phyloP scores from a whole-genome alignment of 2,113 vertebrate species.

The Phylloscopus trochilus region DNA sequence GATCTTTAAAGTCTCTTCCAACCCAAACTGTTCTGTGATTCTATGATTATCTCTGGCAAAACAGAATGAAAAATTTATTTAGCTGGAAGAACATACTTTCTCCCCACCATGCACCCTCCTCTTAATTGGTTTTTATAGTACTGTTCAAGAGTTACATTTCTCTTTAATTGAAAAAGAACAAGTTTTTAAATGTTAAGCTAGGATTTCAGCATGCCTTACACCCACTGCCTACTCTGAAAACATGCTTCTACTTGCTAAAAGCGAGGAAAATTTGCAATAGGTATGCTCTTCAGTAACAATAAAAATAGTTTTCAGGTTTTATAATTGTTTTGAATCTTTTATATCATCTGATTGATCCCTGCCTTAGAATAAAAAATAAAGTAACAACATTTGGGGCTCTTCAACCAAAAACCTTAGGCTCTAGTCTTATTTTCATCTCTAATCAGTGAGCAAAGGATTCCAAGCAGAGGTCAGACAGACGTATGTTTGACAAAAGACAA shows the following conservation, averaged over 20 bases:
- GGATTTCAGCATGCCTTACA: not conserved
- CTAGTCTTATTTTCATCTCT: not conserved
- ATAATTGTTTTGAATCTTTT: not conserved
- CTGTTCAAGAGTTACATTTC: not conserved
- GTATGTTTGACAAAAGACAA: not conserved
- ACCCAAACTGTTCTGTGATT: not conserved
- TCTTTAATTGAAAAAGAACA: not conserved
- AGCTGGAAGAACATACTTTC: not conserved
- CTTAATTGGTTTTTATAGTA: not conserved
- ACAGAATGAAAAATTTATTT: not conserved
- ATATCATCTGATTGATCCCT: not conserved
- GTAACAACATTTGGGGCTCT: not conserved
- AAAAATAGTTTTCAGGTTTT: not conserved
- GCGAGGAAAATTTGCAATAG: not conserved
- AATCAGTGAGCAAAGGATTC: not conserved
- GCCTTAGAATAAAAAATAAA: not conserved
- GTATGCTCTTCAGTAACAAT: not conserved
- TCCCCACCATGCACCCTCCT: fast-evolving
- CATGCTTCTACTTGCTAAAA: not conserved
- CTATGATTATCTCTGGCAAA: not conserved
- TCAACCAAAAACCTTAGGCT: not conserved
- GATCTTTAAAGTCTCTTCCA: not conserved
- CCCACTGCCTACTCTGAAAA: not conserved
- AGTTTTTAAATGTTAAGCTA: not conserved
- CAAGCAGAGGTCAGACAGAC: not conserved